Base-by-base conservation (phyloP, 2,113 vertebrate genomes). In the Lonchura striata region DNA sequence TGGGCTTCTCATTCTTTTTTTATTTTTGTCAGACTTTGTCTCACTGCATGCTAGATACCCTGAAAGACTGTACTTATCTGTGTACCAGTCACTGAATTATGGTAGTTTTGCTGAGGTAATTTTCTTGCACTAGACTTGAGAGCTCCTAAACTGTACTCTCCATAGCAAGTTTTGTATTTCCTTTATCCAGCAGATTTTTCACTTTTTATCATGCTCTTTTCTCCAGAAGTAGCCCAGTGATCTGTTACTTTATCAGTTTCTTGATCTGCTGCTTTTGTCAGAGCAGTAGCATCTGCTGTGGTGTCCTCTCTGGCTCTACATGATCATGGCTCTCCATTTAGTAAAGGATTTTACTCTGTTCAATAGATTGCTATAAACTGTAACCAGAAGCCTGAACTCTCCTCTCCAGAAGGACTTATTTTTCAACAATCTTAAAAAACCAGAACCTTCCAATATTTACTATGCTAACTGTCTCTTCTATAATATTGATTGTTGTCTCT, bases 91-190 rank as follows among this genome's bases (percentile, higher is more conserved):
- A 47, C 19, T 47, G 41, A 47, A 39, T 41, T 41, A 54, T 39
- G 12, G 19, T 53, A 7, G 4, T 69, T 61, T 46, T 46, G 33
- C 28, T 0, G 0, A 44, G 37, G 22, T 68, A 1, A 27, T 78
- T 61, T 78, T 61, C 27, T 39, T 28, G 69, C 23, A 24, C 27
- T 33, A 19, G 12, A n/a, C 28, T 70, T 46, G 13, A 1, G 1
- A 61, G 15, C 7, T 78, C 13, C 28, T 39, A n/a, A 70, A 9
- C 19, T 39, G 15, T 41, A 10, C 28, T 47, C 23, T 54, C 47
- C 10, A 7, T 20, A 37, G 15, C 15, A 61, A 53, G 10, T 33
- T 78, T 47, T 78, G 6, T 61, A 46, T 61, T 69, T 61, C 54
- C 23, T 28, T 61, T 69, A n/a, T 39, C 56, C 47, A 30, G 24